Conservation (phyloP, 2,113 vertebrate genomes). For the Solenodon paradoxus region DNA sequence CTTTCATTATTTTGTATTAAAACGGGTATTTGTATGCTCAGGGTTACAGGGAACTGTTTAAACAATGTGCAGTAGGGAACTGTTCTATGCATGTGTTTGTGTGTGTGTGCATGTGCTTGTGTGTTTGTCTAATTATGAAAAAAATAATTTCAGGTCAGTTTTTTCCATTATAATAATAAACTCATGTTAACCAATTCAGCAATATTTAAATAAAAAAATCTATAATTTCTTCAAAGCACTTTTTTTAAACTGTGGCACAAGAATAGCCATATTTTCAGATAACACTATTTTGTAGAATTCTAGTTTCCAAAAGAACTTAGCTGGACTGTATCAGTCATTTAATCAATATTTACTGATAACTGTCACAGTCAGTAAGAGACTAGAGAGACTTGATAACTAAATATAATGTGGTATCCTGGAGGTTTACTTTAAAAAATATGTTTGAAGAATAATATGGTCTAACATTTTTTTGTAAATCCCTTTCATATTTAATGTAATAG, state of each 20-base stretch:
- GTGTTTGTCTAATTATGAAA: neutral
- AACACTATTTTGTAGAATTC: slow-evolving; percentile 1
- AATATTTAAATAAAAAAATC: neutral
- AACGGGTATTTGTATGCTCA: neutral
- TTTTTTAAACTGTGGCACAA: neutral
- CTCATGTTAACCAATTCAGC: neutral
- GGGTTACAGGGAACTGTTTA: neutral
- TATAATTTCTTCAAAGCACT: neutral
- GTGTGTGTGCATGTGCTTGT: neutral
- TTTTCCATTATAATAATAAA: neutral
- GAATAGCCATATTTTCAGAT: neutral
- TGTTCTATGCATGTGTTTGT: neutral
- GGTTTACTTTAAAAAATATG: neutral
- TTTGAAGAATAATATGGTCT: neutral
- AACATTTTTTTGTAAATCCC: neutral
- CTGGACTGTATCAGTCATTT: neutral
- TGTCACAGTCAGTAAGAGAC: neutral
- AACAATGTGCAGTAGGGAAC: neutral
- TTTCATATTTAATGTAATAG: neutral
- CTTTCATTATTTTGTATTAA: slow-evolving; percentile 26
- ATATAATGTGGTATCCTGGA: neutral
- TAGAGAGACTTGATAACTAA: neutral
- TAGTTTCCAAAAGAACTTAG: neutral
- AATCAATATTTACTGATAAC: neutral
- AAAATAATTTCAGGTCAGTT: neutral